Base-by-base conservation (phyloP, 1,140 invertebrate genomes). In the Chelonus insularis region DNA sequence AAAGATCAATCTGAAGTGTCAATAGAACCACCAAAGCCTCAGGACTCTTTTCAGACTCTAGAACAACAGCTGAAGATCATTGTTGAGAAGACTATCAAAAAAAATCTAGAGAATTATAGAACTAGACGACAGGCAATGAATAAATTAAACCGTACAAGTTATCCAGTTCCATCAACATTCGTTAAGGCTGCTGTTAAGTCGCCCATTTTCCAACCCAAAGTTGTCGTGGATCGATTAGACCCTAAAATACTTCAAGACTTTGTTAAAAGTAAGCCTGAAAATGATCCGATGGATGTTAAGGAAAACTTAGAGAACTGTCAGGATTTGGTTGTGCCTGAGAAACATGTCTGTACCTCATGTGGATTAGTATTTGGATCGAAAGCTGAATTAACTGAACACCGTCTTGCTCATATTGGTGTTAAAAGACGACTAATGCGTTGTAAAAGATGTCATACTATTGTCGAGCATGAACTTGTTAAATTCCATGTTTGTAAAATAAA, bases 371-470 rank as follows among this genome's bases (percentile, higher is more conserved):
- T 79, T 21, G 51, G 51, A 1, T 71, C 57, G 0, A 65, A 68
- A 16, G 62, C 12, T 1, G 73, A 78, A 1, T 73, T 75, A 1
- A 71, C 75, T 25, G 48, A 36, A 1, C 80, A 82, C 23, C 62
- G 76, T 3, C 68, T 67, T 0, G 57, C 45, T 8, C 79, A 60
- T 0, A 61, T 67, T 14, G 54, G 52, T 0, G 43, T 16, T 1
- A 72, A 73, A 23, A 64, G 59, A 16, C 73, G 71, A 36, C 68
- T 73, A 25, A 81, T 80, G 78, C 67, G 80, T 4, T 82, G 80
- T 29, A 80, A 77, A 37, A 65, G 74, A 16, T 81, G 79, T 14
- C 77, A 81, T 7, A 74, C 74, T 21, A 74, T 80, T 36, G 79
- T 81, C 0, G 78, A 79, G 2, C 73, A 77, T 0, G 65, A 65